Evolutionary conservation across 2,113 vertebrate species (phyloP).

Genomic region (Fregetta grallaria): DNA sequence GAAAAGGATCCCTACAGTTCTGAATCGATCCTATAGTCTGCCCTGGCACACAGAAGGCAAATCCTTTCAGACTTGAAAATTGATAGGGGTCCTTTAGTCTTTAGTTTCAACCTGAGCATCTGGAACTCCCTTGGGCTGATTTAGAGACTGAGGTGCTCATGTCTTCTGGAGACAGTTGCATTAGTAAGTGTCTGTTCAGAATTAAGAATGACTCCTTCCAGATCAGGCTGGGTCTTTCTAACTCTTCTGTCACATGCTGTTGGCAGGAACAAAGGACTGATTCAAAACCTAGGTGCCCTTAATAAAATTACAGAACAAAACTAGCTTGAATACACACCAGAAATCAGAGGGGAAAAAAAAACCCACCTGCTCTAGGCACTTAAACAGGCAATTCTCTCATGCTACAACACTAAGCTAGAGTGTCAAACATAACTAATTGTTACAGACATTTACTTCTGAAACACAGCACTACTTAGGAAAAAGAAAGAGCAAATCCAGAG

Average conservation of each 20-base stretch:
- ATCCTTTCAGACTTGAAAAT: background rate
- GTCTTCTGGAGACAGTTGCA: background rate
- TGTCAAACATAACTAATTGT: background rate
- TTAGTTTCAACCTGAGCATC: background rate
- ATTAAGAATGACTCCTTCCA: constrained; percentile 17
- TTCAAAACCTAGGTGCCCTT: background rate
- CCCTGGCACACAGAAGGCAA: background rate
- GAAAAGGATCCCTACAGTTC: background rate
- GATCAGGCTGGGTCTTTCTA: background rate
- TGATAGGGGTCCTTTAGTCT: background rate
- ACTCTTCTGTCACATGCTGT: background rate
- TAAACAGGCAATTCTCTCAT: background rate
- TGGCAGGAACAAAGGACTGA: background rate
- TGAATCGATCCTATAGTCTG: background rate
- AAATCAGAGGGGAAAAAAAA: background rate
- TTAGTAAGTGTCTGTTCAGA: background rate
- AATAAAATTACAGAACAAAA: background rate
- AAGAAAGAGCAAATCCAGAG: background rate
- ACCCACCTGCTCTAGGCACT: background rate
- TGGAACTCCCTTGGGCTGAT: background rate
- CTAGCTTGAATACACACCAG: background rate
- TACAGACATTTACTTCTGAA: background rate
- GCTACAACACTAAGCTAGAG: background rate
- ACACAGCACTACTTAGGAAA: background rate
- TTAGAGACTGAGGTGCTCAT: background rate